These are phyloP conservation scores for Bibio marci DNA, from an alignment of 2,888 invertebrate species.

Conservation along the genomic window DNA sequence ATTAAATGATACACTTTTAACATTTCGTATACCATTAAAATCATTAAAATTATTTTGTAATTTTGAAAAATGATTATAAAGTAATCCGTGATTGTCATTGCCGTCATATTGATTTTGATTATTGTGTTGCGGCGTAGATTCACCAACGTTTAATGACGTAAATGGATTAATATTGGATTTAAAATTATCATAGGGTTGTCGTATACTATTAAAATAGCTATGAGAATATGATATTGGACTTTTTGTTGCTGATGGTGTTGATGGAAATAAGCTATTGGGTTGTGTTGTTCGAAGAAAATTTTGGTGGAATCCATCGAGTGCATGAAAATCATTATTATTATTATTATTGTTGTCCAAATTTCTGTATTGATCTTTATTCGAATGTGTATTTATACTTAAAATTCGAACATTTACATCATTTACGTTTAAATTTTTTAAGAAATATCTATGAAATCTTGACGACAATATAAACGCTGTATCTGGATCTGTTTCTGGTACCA, in stretches of 20 bases:
- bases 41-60: conserved; percentile 4
- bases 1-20: conserved; percentile 7
- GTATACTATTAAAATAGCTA: conserved; percentile 17
- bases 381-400: conserved; percentile 33
- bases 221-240: neutral
- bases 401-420: conserved; percentile 58
- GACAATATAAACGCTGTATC: conserved; percentile 57
- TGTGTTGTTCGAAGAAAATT: neutral
- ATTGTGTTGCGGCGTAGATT: conserved; percentile 14
- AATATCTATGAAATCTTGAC: conserved; percentile 66
- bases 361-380: neutral
- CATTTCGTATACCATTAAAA: conserved; percentile 7
- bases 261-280: neutral
- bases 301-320: too few species aligned
- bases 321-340: neutral
- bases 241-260: neutral
- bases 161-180: conserved; percentile 23
- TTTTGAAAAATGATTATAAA: neutral
- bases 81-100: neutral
- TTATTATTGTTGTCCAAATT: neutral
- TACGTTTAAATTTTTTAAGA: conserved; percentile 45
- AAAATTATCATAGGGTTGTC: conserved; percentile 19
- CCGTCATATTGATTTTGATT: neutral
- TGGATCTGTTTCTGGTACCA: conserved; percentile 47
- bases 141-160: conserved; percentile 23